phyloP scores from a whole-genome alignment of 2,797 vertebrate genomes.

The Eurystomus glaucurus region DNA sequence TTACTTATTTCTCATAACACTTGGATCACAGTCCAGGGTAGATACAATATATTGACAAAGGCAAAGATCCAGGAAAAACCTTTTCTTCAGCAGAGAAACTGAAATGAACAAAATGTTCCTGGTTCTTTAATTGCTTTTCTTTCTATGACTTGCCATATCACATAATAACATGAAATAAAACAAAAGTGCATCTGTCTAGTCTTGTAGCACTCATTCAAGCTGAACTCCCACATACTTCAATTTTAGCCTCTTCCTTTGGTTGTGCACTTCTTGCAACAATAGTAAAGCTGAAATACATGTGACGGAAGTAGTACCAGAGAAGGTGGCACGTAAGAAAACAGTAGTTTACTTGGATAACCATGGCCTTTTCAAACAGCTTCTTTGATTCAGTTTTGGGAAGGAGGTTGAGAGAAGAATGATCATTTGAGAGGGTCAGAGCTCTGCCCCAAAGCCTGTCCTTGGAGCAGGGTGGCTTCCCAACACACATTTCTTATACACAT shows the following conservation, averaged over 20 bases:
- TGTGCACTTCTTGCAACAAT: background rate
- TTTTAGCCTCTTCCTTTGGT: background rate
- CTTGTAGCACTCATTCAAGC: conserved; percentile 13
- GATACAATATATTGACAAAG: conserved; percentile 1
- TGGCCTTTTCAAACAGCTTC: background rate
- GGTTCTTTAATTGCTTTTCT: conserved; percentile 55
- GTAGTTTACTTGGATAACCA: background rate
- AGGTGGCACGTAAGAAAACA: background rate
- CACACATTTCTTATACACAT: background rate
- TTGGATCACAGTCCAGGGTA: background rate
- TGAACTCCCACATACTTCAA: background rate
- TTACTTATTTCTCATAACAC: conserved; percentile 34
- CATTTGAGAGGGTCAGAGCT: background rate
- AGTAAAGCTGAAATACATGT: background rate
- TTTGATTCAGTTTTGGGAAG: background rate
- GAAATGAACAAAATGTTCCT: conserved; percentile 65
- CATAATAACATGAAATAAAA: conserved; percentile 13
- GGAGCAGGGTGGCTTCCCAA: background rate
- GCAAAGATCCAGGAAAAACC: conserved; percentile 44
- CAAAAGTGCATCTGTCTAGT: conserved; percentile 44
- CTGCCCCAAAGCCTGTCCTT: background rate
- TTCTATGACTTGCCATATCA: conserved; percentile 17
- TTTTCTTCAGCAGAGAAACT: conserved; percentile 2
- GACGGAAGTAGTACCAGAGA: background rate
- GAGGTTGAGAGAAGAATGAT: background rate